phyloP scores from a whole-genome alignment of 2,797 vertebrate species.

The Argentina silus region DNA sequence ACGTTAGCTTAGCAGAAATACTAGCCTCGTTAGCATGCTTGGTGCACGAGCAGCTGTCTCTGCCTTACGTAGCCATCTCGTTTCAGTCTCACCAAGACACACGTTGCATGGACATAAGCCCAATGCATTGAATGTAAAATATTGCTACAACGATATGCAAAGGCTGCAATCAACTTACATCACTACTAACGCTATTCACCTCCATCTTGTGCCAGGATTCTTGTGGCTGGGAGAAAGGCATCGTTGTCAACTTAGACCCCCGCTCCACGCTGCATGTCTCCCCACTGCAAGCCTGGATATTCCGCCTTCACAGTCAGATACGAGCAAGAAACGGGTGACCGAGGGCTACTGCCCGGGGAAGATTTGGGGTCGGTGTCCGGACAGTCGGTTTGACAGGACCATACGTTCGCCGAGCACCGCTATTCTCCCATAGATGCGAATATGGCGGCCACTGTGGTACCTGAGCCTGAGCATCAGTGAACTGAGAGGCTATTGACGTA shows the following conservation, averaged over 20 bases:
- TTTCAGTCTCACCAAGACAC: neutral
- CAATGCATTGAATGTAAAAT: neutral
- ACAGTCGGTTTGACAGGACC: conserved; percentile 60
- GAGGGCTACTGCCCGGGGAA: conserved; percentile 34
- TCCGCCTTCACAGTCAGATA: conserved; percentile 54
- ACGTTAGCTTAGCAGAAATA: neutral
- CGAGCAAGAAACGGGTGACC: conserved; percentile 35
- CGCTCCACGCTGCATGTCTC: conserved; percentile 75
- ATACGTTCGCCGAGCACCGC: conserved; percentile 58
- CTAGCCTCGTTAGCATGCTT: neutral
- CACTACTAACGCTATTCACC: conserved; percentile 83
- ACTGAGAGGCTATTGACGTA: conserved; percentile 81
- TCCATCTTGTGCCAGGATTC: conserved; percentile 90
- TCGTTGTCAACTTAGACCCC: conserved; percentile 75
- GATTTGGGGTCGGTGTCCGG: conserved; percentile 44
- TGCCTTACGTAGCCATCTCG: neutral
- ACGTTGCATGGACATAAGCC: neutral
- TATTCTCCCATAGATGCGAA: conserved; percentile 79
- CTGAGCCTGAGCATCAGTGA: conserved; percentile 70
- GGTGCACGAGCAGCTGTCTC: neutral
- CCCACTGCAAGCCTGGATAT: conserved; percentile 63
- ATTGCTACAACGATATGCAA: neutral
- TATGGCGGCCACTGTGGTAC: conserved; percentile 82
- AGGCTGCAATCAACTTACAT: conserved; percentile 70
- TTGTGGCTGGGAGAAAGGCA: conserved; percentile 83